Evolutionary conservation across 2,888 invertebrate species (phyloP).

Genomic region (Quadroppia sp.): DNA sequence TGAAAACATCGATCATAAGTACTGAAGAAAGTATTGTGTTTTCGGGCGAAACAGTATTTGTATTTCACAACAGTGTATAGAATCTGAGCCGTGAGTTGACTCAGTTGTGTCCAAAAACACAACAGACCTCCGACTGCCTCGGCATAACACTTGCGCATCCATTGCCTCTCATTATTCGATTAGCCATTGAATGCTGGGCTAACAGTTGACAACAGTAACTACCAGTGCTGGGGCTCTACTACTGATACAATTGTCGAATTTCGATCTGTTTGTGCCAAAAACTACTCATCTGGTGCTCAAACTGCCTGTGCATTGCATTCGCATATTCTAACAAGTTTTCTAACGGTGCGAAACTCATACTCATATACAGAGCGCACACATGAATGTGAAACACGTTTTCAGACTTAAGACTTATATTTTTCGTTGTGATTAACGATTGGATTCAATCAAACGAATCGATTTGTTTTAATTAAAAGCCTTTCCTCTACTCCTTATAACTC

Average conservation of each 20-base stretch:
- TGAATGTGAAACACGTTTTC: conserved; percentile 4
- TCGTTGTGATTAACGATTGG: background rate
- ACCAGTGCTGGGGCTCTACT: background rate
- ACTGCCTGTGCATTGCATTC: background rate
- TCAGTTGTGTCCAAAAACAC: background rate
- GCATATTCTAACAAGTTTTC: conserved; percentile 15
- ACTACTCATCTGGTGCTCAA: background rate
- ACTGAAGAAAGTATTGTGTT: conserved; percentile 2
- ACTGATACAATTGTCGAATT: conserved; percentile 14
- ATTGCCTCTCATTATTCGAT: conserved; percentile 1
- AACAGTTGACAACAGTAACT: conserved; percentile 3
- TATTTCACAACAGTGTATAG: no score
- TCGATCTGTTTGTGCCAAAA: conserved; percentile 11
- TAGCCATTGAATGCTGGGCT: background rate
- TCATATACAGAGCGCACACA: background rate
- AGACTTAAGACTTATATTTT: background rate
- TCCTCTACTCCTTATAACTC: background rate
- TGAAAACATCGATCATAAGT: background rate
- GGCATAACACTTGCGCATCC: conserved; percentile 10
- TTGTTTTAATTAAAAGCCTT: conserved; percentile 7
- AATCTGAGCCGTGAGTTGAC: conserved; percentile 2
- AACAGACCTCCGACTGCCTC: background rate
- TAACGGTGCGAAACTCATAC: conserved; percentile 8
- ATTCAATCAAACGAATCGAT: conserved; percentile 14
- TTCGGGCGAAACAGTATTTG: background rate